Conservation (phyloP, 2,797 vertebrate genomes). For the Setipinna tenuifilis region DNA sequence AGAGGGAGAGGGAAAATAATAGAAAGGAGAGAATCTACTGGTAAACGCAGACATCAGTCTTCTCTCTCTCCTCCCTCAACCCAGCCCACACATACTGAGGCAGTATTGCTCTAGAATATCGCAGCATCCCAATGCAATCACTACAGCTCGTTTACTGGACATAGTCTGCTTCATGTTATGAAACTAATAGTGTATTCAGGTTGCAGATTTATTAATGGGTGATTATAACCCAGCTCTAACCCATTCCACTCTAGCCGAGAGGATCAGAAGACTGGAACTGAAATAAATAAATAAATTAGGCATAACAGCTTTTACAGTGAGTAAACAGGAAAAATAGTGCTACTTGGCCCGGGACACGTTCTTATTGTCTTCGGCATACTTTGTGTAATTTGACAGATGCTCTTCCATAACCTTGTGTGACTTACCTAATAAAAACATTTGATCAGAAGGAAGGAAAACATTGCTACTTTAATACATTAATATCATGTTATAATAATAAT, state of each 20-base stretch:
- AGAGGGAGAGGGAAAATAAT: neutral
- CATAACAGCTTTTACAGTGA: too few species aligned
- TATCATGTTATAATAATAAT: too few species aligned
- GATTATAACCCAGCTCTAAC: neutral
- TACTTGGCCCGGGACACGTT: too few species aligned
- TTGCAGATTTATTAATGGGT: neutral
- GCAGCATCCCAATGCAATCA: neutral
- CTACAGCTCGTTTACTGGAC: neutral
- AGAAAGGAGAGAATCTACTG: slow-evolving; percentile 1
- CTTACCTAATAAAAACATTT: too few species aligned
- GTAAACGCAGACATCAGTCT: neutral
- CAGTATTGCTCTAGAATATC: neutral
- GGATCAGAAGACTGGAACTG: neutral
- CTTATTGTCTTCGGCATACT: too few species aligned
- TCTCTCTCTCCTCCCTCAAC: neutral
- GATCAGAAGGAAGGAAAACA: too few species aligned
- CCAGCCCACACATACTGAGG: neutral
- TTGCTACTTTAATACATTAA: too few species aligned
- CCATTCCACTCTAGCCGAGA: neutral
- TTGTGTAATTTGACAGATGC: too few species aligned
- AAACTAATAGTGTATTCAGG: neutral
- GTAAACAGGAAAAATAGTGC: too few species aligned
- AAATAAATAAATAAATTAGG: too few species aligned
- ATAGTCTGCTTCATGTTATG: neutral
- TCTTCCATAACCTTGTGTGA: too few species aligned